Evolutionary conservation across 2,113 vertebrate genomes (phyloP).

Genomic region (Gymnorhina tibicen): DNA sequence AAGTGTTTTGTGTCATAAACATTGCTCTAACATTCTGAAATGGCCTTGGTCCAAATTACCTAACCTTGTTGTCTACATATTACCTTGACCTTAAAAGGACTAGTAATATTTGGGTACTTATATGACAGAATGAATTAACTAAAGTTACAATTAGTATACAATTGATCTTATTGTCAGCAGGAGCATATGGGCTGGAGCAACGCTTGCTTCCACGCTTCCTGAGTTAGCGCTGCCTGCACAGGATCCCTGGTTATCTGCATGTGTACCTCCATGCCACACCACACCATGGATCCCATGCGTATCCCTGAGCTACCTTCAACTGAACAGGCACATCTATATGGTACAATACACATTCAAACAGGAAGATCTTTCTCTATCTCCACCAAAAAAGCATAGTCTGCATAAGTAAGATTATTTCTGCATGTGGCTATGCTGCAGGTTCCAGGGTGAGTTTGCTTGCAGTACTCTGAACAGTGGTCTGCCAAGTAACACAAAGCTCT

Average conservation of each 20-base stretch:
- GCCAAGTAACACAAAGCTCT: background rate
- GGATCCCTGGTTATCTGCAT: background rate
- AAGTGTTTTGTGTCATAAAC: background rate
- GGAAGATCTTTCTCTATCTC: background rate
- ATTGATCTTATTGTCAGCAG: background rate
- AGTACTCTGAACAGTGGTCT: background rate
- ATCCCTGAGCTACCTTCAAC: background rate
- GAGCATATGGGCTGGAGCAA: background rate
- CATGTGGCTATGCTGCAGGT: background rate
- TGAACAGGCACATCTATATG: background rate
- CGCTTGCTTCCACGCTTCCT: background rate
- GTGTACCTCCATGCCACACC: background rate
- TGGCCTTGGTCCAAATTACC: background rate
- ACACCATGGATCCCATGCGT: accelerated
- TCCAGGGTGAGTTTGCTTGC: background rate
- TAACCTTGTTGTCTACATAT: background rate
- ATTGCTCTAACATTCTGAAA: background rate
- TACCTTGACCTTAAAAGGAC: background rate
- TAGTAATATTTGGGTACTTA: background rate
- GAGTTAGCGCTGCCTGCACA: background rate
- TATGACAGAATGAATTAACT: background rate
- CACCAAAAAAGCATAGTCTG: background rate
- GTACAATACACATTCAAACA: background rate
- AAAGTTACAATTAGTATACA: background rate
- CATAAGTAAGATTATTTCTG: background rate